Evolutionary conservation across 2,888 invertebrate species (phyloP), one percentile per base, ranked within the genome.

Genomic region (Muschampia plurimacula): DNA sequence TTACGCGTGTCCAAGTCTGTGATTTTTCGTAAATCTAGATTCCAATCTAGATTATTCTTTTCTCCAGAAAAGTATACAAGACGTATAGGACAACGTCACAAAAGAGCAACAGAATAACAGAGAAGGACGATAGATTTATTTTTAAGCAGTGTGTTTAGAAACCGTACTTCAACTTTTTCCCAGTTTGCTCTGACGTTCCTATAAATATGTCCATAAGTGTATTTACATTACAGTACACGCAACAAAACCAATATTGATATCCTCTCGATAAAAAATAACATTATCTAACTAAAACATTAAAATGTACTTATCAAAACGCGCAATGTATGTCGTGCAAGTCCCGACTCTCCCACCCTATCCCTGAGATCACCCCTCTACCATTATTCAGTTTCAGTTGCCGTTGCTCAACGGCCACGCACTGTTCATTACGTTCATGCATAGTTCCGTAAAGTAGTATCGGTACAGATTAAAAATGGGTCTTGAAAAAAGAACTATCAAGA

Each of bases 401-500:
- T 65, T 69, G 68, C 76, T 67, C 36, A 52, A n/a, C 72, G 72
- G n/a, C 52, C 15, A 22, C 64, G 59, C 60, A 57, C 60, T 28
- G 63, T 32, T 32, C 32, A 32, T 4, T 32, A 32, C 32, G 32
- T 41, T n/a, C 36, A 12, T 55, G 49, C 44, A 72, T 52, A 67
- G 71, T 41, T 32, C 4, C 13, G 41, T 28, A 49, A 66, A 49
- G 2, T 22, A 49, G 15, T 67, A 52, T 32, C 9, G 22, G 44
- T n/a, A 70, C 71, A 66, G 66, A 71, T 60, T 41, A 10, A 72
- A 67, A 70, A 93, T 93, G 93, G 92, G 90, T 5, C 79, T 92
- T 66, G 93, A 94, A 73, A 93, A 92, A 69, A 81, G 88, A 2
- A 93, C 93, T 2, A 80, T 93, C 73, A 93, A 92, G 78, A 92